These are phyloP conservation scores for Trichomycterus rosablanca DNA, from an alignment of 2,113 vertebrate genomes.

Conservation along the genomic window DNA sequence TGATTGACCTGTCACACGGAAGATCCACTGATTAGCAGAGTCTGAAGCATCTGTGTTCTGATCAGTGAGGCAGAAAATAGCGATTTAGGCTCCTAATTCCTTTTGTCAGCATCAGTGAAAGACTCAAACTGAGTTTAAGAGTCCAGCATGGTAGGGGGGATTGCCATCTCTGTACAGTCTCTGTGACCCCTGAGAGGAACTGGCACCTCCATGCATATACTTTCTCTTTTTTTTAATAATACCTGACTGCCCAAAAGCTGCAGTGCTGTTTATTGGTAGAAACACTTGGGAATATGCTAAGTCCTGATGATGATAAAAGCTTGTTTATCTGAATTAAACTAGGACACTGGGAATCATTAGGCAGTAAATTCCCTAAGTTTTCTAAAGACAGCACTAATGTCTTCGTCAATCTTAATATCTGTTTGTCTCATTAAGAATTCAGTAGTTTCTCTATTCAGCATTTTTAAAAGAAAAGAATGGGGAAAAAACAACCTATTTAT, in stretches of 20 bases:
- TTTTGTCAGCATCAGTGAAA: constrained; percentile 29
- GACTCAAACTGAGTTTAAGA: constrained; percentile 2
- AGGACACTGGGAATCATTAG: too few relatives aligned
- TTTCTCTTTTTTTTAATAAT: neutral
- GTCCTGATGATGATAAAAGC: too few relatives aligned
- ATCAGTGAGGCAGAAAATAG: constrained; percentile 34
- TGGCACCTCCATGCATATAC: neutral
- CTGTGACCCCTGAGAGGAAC: neutral
- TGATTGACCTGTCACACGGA: constrained; percentile 14
- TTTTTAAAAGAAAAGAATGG: too few relatives aligned
- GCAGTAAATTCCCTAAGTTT: too few relatives aligned
- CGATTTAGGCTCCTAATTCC: constrained; percentile 30
- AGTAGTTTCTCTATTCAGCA: neutral
- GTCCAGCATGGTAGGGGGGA: constrained; percentile 6
- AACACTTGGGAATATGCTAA: neutral
- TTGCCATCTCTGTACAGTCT: neutral
- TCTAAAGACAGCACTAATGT: neutral
- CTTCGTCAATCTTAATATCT: neutral
- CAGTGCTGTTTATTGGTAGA: neutral
- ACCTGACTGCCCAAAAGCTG: constrained; percentile 14
- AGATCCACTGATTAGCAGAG: constrained; percentile 1
- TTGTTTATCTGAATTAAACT: too few relatives aligned
- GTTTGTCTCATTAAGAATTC: neutral
- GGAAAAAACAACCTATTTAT: too few relatives aligned
- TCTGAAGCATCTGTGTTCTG: constrained; percentile 14